Conservation (phyloP, 1,140 invertebrate genomes). For the Danaus plexippus region DNA sequence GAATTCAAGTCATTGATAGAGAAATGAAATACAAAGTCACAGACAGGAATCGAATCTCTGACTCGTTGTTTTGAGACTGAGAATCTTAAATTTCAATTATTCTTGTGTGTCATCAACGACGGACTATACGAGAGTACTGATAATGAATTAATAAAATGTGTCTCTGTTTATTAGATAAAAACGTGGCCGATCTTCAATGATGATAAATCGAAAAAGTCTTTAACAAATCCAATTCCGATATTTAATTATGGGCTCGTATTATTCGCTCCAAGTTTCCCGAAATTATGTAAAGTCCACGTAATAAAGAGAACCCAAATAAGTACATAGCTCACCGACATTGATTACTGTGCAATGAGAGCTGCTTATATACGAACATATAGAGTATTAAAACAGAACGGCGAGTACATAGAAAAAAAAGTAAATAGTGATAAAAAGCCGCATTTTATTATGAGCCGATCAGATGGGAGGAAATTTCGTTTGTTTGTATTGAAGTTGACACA, state of each 20-base stretch:
- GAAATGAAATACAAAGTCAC: too few species aligned
- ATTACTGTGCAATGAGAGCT: slow-evolving; percentile 32
- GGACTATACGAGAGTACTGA: too few species aligned
- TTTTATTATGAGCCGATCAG: slow-evolving; percentile 69
- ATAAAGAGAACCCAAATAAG: slow-evolving; percentile 8
- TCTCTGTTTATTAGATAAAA: too few species aligned
- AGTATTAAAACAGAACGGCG: slow-evolving; percentile 30
- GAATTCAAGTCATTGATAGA: too few species aligned
- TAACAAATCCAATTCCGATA: not conserved
- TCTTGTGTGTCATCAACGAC: too few species aligned
- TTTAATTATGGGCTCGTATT: not conserved
- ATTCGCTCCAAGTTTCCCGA: too few species aligned
- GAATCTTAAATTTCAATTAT: too few species aligned
- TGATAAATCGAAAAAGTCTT: too few species aligned
- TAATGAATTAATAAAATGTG: too few species aligned
- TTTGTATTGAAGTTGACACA: slow-evolving; percentile 45
- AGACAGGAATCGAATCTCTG: too few species aligned
- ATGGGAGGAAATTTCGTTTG: slow-evolving; percentile 40
- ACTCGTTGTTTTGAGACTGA: too few species aligned
- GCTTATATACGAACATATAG: slow-evolving; percentile 31
- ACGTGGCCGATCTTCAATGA: too few species aligned
- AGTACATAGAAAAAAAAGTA: slow-evolving; percentile 65
- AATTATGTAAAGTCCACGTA: not conserved
- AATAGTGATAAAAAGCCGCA: slow-evolving; percentile 68
- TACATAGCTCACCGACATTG: slow-evolving; percentile 10